phyloP scores from a whole-genome alignment of 2,888 invertebrate species.

The Dastarcus helophoroides region DNA sequence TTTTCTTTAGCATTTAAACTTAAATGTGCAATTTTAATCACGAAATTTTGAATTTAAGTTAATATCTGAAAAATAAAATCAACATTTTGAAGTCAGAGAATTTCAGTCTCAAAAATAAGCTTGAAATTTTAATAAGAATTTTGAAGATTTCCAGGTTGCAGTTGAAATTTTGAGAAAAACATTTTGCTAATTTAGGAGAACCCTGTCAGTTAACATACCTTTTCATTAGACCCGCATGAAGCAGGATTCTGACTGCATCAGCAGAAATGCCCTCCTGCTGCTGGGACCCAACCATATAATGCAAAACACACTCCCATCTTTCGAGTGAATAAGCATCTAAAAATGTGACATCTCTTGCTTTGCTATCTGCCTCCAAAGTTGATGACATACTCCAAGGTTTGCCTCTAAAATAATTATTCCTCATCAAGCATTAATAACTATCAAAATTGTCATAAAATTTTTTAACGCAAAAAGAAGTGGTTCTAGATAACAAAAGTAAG shows the following conservation, averaged over 20 bases:
- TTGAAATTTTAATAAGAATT: too few relatives aligned
- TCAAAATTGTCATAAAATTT: too few relatives aligned
- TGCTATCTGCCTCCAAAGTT: slow-evolving; percentile 72
- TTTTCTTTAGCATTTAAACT: too few relatives aligned
- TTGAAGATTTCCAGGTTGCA: too few relatives aligned
- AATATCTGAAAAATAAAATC: too few relatives aligned
- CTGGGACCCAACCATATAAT: slow-evolving; percentile 90
- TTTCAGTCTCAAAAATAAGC: too few relatives aligned
- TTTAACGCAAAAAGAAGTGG: too few relatives aligned
- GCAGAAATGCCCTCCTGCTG: slow-evolving; percentile 85
- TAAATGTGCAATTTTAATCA: too few relatives aligned
- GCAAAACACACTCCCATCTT: slow-evolving; percentile 92
- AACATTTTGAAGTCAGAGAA: too few relatives aligned
- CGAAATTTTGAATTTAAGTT: too few relatives aligned
- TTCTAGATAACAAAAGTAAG: too few relatives aligned
- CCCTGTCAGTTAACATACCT: slow-evolving; percentile 36
- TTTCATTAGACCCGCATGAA: slow-evolving; percentile 90
- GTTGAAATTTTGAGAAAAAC: slow-evolving; percentile 2
- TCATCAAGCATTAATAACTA: too few relatives aligned
- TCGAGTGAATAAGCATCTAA: slow-evolving; percentile 85
- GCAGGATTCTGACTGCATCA: slow-evolving; percentile 85
- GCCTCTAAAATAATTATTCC: slow-evolving; percentile 46
- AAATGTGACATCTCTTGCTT: slow-evolving; percentile 76
- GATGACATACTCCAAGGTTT: slow-evolving; percentile 81
- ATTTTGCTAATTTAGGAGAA: slow-evolving; percentile 1